Conservation (phyloP, 1,140 invertebrate species). For the Acarapis woodi region DNA sequence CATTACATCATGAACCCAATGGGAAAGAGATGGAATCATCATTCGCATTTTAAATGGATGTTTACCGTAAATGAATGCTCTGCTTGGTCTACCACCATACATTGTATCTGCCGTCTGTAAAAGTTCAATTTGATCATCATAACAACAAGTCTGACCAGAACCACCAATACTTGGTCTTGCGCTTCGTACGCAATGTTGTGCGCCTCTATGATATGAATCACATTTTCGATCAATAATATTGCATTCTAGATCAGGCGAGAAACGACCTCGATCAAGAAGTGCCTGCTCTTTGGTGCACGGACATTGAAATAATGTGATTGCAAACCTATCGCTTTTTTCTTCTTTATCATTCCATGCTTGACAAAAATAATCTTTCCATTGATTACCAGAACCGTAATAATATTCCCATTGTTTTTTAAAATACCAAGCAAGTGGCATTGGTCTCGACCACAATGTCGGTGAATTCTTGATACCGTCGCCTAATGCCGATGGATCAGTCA, state of each 20-base stretch:
- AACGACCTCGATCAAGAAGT: constrained; percentile 61
- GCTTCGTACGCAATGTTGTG: constrained; percentile 67
- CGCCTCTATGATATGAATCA: constrained; percentile 53
- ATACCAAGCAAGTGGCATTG: constrained; percentile 72
- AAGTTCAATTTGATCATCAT: constrained; percentile 58
- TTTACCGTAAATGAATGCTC: constrained; percentile 23
- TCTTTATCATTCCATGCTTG: constrained; percentile 64
- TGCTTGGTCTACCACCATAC: constrained; percentile 62
- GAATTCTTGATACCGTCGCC: constrained; percentile 34
- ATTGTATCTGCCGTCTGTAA: constrained; percentile 80
- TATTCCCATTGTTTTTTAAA: constrained; percentile 58
- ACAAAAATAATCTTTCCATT: constrained; percentile 47
- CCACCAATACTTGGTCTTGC: constrained; percentile 60
- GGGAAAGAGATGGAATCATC: constrained; percentile 52
- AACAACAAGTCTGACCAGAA: constrained; percentile 85
- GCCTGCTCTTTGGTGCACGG: constrained; percentile 76
- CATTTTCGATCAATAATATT: constrained; percentile 58
- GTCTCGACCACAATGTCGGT: constrained; percentile 62
- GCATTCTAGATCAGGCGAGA: constrained; percentile 61
- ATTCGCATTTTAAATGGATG: constrained; percentile 14
- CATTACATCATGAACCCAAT: constrained; percentile 76
- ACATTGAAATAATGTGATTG: constrained; percentile 41
- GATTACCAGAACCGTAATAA: constrained; percentile 36
- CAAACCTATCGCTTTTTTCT: constrained; percentile 55
- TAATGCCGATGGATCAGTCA: constrained; percentile 32